phyloP scores from a whole-genome alignment of 2,797 vertebrate genomes.

The Tapirus indicus region DNA sequence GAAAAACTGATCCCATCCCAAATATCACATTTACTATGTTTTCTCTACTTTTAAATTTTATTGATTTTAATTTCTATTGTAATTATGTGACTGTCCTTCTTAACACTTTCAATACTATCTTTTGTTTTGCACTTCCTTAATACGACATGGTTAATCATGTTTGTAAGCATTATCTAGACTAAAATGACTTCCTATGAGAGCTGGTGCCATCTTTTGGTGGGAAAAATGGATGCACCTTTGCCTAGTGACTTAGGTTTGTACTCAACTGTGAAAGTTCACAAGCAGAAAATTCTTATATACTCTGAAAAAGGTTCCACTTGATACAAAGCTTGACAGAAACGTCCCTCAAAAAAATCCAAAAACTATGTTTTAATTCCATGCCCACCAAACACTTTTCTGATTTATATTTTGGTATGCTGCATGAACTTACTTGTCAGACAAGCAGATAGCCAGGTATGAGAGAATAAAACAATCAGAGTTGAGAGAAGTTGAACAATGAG shows the following conservation, averaged over 20 bases:
- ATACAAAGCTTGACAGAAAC: neutral
- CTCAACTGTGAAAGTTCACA: neutral
- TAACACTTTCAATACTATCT: neutral
- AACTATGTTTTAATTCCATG: neutral
- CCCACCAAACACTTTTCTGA: neutral
- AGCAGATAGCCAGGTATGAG: neutral
- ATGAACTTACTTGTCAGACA: neutral
- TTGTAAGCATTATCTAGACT: neutral
- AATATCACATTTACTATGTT: neutral
- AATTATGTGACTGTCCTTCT: neutral
- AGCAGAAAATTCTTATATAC: constrained; percentile 19
- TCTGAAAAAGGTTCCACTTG: constrained; percentile 4
- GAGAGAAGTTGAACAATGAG: neutral
- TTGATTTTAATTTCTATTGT: neutral
- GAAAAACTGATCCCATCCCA: constrained; percentile 19
- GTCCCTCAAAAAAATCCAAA: constrained; percentile 27
- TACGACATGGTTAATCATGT: neutral
- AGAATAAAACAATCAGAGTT: neutral
- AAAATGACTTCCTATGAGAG: constrained; percentile 35
- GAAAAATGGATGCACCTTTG: constrained; percentile 45
- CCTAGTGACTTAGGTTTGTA: neutral
- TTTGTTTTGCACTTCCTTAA: constrained; percentile 21
- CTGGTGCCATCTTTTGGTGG: constrained; percentile 74
- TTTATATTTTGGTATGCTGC: neutral
- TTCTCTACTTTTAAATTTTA: constrained; percentile 37